Base-by-base conservation (phyloP, 2,888 invertebrate genomes). In the Folsomia manolachei region DNA sequence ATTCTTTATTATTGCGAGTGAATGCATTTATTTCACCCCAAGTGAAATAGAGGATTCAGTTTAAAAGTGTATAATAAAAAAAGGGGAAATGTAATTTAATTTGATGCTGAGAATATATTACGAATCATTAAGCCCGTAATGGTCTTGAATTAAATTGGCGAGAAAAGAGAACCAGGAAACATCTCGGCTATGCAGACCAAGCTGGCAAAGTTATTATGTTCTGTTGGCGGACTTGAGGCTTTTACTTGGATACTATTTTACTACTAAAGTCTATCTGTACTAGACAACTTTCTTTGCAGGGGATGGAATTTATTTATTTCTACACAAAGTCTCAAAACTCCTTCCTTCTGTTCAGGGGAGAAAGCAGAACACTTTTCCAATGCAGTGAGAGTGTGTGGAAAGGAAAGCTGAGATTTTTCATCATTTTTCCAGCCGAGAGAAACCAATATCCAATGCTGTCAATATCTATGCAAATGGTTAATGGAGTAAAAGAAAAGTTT, bases 361-460 rank as follows among this genome's bases (percentile, higher is more conserved):
- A n/a, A 19, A 56, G 56, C n/a, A 21, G 21, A 56, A 56, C 18
- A 19, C 7, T 19, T 56, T 56, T 56, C 19, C 19, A 56, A 56
- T 7, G 21, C 56, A n/a, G n/a, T n/a, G n/a, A n/a, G n/a, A 26
- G 19, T 19, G 56, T 56, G n/a, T n/a, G 56, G 11, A 56, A 39
- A 7, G n/a, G 56, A 56, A 56, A 19, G 56, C 56, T 21, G n/a
- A 67, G 67, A 67, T 67, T 67, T 66, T 67, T 67, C 67, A 53
- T 67, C 67, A 67, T 67, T 67, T 67, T 67, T 56, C 67, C 67
- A 52, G 52, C 18, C 52, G n/a, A 21, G 25, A 24, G 67, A 67
- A 67, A 67, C 56, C 56, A 67, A 67, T 67, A 67, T 67, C 67
- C 56, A 67, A 67, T 67, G 26, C 67, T 67, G 60, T 67, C 67